Percentiles rank a stretch among this genome's conserved stretches.
Conservation (phyloP, 2,888 invertebrate genomes). For the Carcina quercana region DNA sequence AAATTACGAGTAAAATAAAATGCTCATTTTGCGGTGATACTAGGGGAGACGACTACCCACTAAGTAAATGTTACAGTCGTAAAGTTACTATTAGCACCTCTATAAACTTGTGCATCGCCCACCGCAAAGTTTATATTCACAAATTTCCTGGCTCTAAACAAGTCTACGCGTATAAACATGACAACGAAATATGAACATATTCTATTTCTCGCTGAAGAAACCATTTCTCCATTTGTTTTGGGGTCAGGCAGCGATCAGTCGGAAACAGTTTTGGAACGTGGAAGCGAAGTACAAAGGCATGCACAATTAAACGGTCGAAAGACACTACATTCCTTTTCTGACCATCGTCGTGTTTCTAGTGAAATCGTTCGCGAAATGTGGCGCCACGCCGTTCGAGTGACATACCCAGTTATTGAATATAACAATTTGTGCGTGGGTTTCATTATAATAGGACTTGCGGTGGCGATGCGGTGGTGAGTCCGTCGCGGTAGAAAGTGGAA, state of each 20-base stretch:
- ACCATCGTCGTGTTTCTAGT: slow-evolving; percentile 19
- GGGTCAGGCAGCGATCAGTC: too few species aligned
- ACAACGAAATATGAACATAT: neutral
- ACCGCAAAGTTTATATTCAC: slow-evolving; percentile 1
- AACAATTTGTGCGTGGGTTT: slow-evolving; percentile 24
- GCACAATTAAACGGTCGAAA: slow-evolving; percentile 13
- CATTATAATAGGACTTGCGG: slow-evolving; percentile 25
- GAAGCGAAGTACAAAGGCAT: slow-evolving; percentile 1
- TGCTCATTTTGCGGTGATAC: too few species aligned
- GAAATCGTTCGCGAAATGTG: slow-evolving; percentile 20
- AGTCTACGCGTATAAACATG: too few species aligned
- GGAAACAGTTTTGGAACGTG: neutral
- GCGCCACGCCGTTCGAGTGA: slow-evolving; percentile 5
- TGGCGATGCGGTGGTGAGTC: slow-evolving; percentile 16
- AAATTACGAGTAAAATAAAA: too few species aligned
- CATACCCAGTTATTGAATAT: slow-evolving; percentile 12
- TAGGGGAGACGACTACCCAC: too few species aligned
- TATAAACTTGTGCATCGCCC: neutral
- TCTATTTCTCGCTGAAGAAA: neutral
- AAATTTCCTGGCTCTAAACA: neutral
- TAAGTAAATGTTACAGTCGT: neutral
- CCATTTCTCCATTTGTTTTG: neutral
- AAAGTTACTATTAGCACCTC: neutral
- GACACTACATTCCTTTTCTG: slow-evolving; percentile 19
- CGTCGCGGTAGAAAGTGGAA: slow-evolving; percentile 35